Conservation (phyloP, 2,888 invertebrate species). For the Archips xylosteana region DNA sequence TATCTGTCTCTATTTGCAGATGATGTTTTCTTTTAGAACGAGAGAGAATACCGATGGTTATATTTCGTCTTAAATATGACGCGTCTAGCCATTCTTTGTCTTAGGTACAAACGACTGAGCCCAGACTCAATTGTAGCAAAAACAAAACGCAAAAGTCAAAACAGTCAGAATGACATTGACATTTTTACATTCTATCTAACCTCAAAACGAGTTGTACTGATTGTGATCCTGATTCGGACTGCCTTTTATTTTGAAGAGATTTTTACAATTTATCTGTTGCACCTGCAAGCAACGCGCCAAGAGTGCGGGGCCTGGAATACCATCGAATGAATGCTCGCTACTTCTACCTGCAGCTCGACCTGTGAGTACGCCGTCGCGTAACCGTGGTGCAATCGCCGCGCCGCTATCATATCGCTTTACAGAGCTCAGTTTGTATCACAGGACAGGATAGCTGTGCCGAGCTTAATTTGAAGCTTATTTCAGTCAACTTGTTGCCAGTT, state of each 20-base stretch:
- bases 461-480: too few species aligned
- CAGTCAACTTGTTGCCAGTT: too few species aligned
- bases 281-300: not conserved
- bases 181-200: conserved; percentile 16
- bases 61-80: too few species aligned
- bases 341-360: conserved; percentile 65
- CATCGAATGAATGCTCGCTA: conserved; percentile 55
- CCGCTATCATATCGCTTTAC: not conserved
- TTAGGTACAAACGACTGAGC: too few species aligned
- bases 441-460: too few species aligned
- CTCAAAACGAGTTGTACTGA: conserved; percentile 17
- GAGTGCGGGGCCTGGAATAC: not conserved
- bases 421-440: too few species aligned
- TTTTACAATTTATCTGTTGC: not conserved
- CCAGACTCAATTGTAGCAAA: too few species aligned
- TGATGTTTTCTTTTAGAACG: too few species aligned
- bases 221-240: not conserved
- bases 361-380: conserved; percentile 56
- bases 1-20: too few species aligned
- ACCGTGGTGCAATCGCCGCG: not conserved
- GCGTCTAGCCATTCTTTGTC: too few species aligned
- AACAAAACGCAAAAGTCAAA: not conserved
- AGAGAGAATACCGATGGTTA: too few species aligned
- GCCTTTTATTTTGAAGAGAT: conserved; percentile 24
- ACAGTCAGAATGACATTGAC: conserved; percentile 8